These are phyloP conservation scores for Orthosia incerta DNA, from an alignment of 2,888 invertebrate genomes.

Conservation along the genomic window DNA sequence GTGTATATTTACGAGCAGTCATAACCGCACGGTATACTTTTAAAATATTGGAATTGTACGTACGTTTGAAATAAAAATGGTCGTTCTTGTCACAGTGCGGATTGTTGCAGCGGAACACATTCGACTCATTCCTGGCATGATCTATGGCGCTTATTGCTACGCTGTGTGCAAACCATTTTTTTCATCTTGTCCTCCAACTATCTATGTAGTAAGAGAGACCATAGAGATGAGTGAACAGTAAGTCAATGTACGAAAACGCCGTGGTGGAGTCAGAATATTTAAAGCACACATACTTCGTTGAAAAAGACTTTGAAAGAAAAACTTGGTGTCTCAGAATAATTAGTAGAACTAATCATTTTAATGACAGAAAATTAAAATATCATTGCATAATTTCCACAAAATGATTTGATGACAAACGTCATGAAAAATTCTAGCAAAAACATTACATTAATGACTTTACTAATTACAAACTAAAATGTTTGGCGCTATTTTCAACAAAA, in stretches of 20 bases:
- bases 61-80: conserved; percentile 54
- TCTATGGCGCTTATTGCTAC: conserved; percentile 19
- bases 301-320: not conserved
- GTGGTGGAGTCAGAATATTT: not conserved
- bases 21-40: conserved; percentile 47
- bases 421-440: conserved; percentile 29
- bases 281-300: not conserved
- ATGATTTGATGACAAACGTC: conserved; percentile 27
- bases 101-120: conserved; percentile 34
- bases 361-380: conserved; percentile 21
- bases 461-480: conserved; percentile 52
- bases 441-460: conserved; percentile 39
- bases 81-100: conserved; percentile 51
- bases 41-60: conserved; percentile 54
- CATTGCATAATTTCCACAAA: conserved; percentile 20
- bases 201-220: not conserved
- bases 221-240: not conserved
- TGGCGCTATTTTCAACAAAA: conserved; percentile 31
- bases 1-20: conserved; percentile 51
- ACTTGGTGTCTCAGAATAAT: not conserved
- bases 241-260: not conserved
- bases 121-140: conserved; percentile 20
- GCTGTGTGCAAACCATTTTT: not conserved
- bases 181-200: not conserved
- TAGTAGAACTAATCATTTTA: conserved; percentile 21